Evolutionary conservation across 2,888 invertebrate genomes (phyloP), one percentile per base, ranked within the genome.

Genomic region (Drosophila sordidula): DNA sequence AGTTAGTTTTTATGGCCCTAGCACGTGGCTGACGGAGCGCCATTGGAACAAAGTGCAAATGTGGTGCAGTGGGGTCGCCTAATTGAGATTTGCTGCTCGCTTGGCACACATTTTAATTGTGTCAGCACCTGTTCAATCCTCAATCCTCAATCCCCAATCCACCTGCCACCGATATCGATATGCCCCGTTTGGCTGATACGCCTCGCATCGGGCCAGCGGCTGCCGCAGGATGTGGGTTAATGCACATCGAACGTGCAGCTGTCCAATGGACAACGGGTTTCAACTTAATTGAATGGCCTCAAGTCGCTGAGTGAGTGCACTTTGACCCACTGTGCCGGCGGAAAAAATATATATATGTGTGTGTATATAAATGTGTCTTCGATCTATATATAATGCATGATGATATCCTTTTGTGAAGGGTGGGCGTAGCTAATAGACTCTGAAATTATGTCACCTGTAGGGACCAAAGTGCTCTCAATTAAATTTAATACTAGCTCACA

Each of bases 31-130:
- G n/a, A 22, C 18, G 12, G 41, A 18, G 9, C 9, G 18, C 18
- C 41, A 16, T 12, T 39, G 51, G 16, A 41, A 6, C 22, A 22
- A 25, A 52, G 41, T 32, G 18, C 22, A 22, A 16, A 38, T 39
- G 18, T 42, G 55, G 38, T 14, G 25, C 14, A 25, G 29, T 41
- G 49, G 47, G n/a, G 29, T 29, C 36, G 70, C 55, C 78, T 74
- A 74, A 78, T 74, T 78, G 78, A 67, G 77, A 78, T 78, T 70
- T 74, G 64, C 67, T 44, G 61, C 36, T 58, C 39, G 61, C 49
- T 57, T 70, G 76, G 38, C 70, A 59, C 45, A 77, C 59, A 70
- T 70, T 76, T 62, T 49, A 76, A 76, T 76, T 70, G 75, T 75
- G 75, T 75, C 75, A 77, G 55, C 77, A 68, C 56, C 68, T 64